Base-by-base conservation (phyloP, 2,888 invertebrate species). In the Tetragonula carbonaria region DNA sequence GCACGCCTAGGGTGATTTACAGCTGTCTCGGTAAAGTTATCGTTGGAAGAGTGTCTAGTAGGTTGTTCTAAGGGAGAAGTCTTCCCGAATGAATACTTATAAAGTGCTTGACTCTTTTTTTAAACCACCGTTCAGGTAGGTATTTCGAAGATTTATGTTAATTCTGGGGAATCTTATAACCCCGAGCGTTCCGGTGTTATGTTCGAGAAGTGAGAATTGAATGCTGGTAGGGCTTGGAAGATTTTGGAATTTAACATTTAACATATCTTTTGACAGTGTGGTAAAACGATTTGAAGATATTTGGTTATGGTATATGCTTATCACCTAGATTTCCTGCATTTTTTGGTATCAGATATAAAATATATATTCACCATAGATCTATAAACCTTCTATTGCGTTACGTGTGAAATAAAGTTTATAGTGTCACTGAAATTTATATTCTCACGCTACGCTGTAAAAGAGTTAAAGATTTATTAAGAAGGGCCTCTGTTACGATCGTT, bases 401-500 rank as follows among this genome's bases (percentile, higher is more conserved):
- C 45, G 45, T 45, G 45, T 45, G 8, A 45, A 8, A 8, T 45
- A 8, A 45, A 45, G 8, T 45, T 45, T 45, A 45, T 45, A 45
- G 8, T 45, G 38, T 1, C 8, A 8, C 45, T n/a, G 0, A 57
- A 57, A 5, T n/a, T 21, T 57, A n/a, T 14, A n/a, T 0, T 14
- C 2, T 5, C n/a, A n/a, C 13, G 13, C n/a, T n/a, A 5, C 57
- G 1, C 13, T n/a, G n/a, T n/a, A 13, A 59, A 59, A 59, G 14
- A 11, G 57, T 59, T 14, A 14, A 59, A n/a, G n/a, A n/a, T 5
- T 59, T 5, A 23, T 62, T 16, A 62, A 62, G 23, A 62, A 62
- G 14, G 28, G n/a, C 72, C 76, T 82, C 88, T 86, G 90, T 51
- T 90, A 80, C 21, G 84, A 77, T 90, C 88, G 83, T 87, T 82